Percentiles rank a stretch among this genome's conserved stretches.
Evolutionary conservation across 2,888 invertebrate genomes (phyloP).

Genomic region (Trichogramma evanescens): DNA sequence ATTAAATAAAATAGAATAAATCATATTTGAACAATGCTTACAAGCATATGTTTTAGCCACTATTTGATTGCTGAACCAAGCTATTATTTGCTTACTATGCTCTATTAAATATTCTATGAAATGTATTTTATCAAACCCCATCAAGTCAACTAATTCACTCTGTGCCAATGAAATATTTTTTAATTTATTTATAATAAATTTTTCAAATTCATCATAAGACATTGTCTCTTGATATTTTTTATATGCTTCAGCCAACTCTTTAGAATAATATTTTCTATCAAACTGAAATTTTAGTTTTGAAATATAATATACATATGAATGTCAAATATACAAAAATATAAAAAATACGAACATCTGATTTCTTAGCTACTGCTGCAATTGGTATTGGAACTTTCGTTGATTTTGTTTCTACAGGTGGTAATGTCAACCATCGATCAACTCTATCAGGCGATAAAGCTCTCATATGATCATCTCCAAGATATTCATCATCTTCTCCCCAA

Average conservation of each 20-base stretch:
- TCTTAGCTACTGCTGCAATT: conserved; percentile 10
- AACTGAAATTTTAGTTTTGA: conserved; percentile 43
- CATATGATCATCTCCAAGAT: no score
- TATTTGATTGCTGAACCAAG: conserved; percentile 26
- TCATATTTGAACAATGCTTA: conserved; percentile 59
- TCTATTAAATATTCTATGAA: conserved; percentile 40
- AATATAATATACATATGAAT: neutral
- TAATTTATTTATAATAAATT: conserved; percentile 56
- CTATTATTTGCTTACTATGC: conserved; percentile 32
- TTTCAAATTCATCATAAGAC: conserved; percentile 55
- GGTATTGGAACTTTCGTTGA: neutral
- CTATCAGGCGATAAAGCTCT: conserved; percentile 13
- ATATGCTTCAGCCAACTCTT: conserved; percentile 52
- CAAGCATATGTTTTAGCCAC: conserved; percentile 48
- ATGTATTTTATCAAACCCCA: conserved; percentile 67
- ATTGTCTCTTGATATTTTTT: conserved; percentile 47
- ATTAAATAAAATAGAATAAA: neutral
- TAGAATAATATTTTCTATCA: conserved; percentile 53
- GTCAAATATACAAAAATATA: neutral
- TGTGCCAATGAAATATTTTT: conserved; percentile 56
- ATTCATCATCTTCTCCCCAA: no score
- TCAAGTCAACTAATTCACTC: conserved; percentile 78
- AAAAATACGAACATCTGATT: conserved; percentile 26
- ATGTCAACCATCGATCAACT: conserved; percentile 34
- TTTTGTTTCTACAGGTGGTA: conserved; percentile 15